Base-by-base conservation (phyloP, 2,888 invertebrate genomes). In the Idaea aversata region DNA sequence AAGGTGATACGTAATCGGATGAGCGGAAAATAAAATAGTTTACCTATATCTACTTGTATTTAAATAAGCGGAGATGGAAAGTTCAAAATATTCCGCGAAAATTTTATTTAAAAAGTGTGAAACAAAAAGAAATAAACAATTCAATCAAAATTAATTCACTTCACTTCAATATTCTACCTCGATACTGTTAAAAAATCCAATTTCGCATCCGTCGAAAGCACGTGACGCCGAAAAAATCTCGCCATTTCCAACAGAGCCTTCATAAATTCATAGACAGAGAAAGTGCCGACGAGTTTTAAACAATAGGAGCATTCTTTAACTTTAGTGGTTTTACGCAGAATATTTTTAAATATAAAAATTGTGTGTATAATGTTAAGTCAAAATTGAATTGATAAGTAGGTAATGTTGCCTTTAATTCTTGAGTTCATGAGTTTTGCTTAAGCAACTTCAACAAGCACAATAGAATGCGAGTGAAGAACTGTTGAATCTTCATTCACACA, bases 141-240 rank as follows among this genome's bases (percentile, higher is more conserved):
- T 47, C 16, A 69, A 71, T 72, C 68, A 77, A 76, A 66, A 62
- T 34, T 64, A 65, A 63, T 60, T 61, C 57, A 76, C 76, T 80
- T 10, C 25, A 47, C 64, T 65, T 59, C 65, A 75, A 78, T 78
- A 79, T 82, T 77, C 81, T 65, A 65, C 47, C 35, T 58, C 10
- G 47, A 35, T 82, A 79, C 75, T 79, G 78, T 83, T 84, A 85
- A 89, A 88, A 88, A 90, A 91, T 87, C 89, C 90, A 91, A 91
- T 91, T 90, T 91, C 86, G 84, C 77, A 84, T 87, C 87, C 90
- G 90, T 91, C 91, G 80, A 80, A 77, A 83, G 84, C 91, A 91
- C 86, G 86, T 91, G 91, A 90, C 89, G 90, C 87, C 47, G 75
- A 74, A 79, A 78, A 82, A 87, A 88, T 86, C 72, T 59, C 68